Base-by-base conservation (phyloP, 2,113 vertebrate species). In the Rhinolophus ferrumequinum region DNA sequence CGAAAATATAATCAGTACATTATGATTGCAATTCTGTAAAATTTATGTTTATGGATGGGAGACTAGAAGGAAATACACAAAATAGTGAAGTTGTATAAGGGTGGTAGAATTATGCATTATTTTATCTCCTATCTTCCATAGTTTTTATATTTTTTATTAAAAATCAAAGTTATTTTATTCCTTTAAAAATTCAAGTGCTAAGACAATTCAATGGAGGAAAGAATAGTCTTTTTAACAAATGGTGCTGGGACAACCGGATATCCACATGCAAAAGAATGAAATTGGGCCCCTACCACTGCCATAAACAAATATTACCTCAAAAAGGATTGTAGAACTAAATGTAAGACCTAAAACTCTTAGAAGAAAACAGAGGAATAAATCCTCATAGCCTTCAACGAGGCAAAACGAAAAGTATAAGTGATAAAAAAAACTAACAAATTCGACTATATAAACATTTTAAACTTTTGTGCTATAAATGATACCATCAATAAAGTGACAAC, bases 151-250 rank as follows among this genome's bases (percentile, higher is more conserved):
- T 93, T 92, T 81, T 70, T 70, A 41, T n/a, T 79, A 91, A 91
- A 93, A 95, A 62, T 86, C 85, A 75, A 72, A 80, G 18, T 85
- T 75, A 35, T 16, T 69, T 16, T 67, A 79, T 67, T 88, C 6
- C 83, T 94, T 88, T 92, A 70, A 94, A 88, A 95, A 73, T 79
- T 18, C 16, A 6, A 91, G 16, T 84, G 75, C 54, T 67, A 64
- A 70, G 22, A 67, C 38, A 88, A 88, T 58, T 75, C 35, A 77
- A 4, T 54, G 24, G 10, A 8, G 38, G 30, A 92, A 84, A 77
- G 52, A 84, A 84, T 10, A 69, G 21, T 76, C 33, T 77, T 93
- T 69, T 75, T 38, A 93, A 79, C 13, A 64, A 70, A 47, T 50
- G 33, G 9, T 96, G 66, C 50, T 70, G 58, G 38, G 58, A 86